Base-by-base conservation (phyloP, 92 coral and sea anemone genomes). In the Chrysogorgia sp. region DNA sequence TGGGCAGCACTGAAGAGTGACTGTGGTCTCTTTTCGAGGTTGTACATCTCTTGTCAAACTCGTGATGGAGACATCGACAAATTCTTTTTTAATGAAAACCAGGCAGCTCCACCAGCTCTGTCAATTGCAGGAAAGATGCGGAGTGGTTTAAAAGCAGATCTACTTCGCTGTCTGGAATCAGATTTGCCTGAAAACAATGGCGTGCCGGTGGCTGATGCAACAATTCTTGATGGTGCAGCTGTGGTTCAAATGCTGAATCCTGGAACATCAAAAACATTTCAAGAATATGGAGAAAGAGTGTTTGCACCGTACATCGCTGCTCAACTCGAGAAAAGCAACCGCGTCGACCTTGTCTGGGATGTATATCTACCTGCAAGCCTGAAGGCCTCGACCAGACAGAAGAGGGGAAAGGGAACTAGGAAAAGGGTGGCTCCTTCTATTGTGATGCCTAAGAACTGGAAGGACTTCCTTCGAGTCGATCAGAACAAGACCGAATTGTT, bases 401-500 rank as follows among this genome's bases (percentile, higher is more conserved):
- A 37, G 43, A 37, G 43, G 43, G 43, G 43, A 37, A 37, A 37
- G 10, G 43, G 43, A 10, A 37, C 43, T 37, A 37, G 43, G 43
- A 37, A 37, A 37, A 37, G 43, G 43, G 43, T 37, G 10, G 43
- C 43, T 37, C 10, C 43, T 37, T 4, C 43, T 37, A 37, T 12
- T 37, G 43, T 37, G 12, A 37, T 37, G 43, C 43, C 43, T 37
- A 37, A 37, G 12, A 37, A 37, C 64, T 56, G 72, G 40, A 74
- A 82, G 63, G 31, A 62, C 53, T 77, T 84, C 79, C 68, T 84
- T 28, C 64, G 83, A 26, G 64, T 77, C 37, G 69, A 64, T 34
- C 62, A 79, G 50, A 79, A 79, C 67, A 79, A 79, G 63, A 31
- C 64, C 58, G 83, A 83, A 20, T 34, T 66, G 24, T 79, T 79